Percentiles rank a stretch among this genome's conserved stretches.
Evolutionary conservation across 2,797 vertebrate genomes (phyloP).

Genomic region (Poecile montanus): DNA sequence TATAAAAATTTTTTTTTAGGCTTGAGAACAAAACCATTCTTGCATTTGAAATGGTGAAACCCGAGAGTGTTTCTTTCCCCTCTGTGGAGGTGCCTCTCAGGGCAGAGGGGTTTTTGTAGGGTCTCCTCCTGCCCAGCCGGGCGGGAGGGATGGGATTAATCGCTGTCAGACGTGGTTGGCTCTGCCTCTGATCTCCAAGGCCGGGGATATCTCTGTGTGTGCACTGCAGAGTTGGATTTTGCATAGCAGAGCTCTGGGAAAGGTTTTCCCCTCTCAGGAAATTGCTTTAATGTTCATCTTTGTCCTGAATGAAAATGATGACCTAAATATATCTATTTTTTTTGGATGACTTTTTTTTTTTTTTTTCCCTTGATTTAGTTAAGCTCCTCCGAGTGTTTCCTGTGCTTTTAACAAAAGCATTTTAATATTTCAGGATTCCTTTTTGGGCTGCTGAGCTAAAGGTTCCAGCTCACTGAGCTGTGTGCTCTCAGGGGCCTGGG

Average conservation of each 20-base stretch:
- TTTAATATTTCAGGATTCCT: not conserved
- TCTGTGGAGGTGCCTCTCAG: not conserved
- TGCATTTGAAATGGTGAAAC: not conserved
- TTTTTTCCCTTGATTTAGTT: not conserved
- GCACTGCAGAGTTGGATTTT: not conserved
- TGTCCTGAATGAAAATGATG: not conserved
- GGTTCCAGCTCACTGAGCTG: constrained; percentile 29
- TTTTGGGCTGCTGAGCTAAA: constrained; percentile 24
- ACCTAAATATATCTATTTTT: not conserved
- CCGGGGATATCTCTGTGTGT: not conserved
- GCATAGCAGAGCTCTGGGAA: not conserved
- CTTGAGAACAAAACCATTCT: not conserved
- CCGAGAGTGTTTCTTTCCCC: not conserved
- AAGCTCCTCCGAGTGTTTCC: not conserved
- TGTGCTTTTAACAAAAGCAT: not conserved
- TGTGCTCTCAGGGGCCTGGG: not conserved
- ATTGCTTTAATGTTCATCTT: not conserved
- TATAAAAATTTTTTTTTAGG: no score
- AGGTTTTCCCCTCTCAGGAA: not conserved
- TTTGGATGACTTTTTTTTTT: not conserved
- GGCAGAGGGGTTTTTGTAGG: not conserved
- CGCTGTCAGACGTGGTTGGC: not conserved
- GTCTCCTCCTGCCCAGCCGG: not conserved
- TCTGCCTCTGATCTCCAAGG: not conserved
- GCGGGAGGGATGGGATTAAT: not conserved